Percentiles rank a stretch among this genome's conserved stretches.
phyloP scores from a whole-genome alignment of 2,888 invertebrate genomes.

The Dryadula phaetusa region DNA sequence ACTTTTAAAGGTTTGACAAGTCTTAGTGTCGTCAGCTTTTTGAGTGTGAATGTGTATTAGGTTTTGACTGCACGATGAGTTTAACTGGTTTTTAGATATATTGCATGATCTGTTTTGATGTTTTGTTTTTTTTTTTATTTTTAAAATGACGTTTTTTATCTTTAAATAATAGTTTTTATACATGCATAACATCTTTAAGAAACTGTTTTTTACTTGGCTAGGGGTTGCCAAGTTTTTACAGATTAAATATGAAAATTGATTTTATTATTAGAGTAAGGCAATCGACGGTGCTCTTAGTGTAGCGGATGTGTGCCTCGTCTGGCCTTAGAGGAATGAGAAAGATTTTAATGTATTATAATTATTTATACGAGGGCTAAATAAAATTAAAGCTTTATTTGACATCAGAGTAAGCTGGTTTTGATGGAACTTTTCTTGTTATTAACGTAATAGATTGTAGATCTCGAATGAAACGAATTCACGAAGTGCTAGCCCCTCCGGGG shows the following conservation, averaged over 20 bases:
- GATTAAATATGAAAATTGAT: constrained; percentile 9
- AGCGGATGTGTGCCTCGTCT: constrained; percentile 22
- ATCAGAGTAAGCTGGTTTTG: neutral
- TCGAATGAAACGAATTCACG: constrained; percentile 53
- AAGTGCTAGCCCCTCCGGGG: constrained; percentile 67
- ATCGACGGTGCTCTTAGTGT: constrained; percentile 37
- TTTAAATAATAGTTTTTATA: neutral
- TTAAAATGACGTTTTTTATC: neutral
- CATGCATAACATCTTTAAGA: neutral
- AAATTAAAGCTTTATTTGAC: neutral
- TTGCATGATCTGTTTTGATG: constrained; percentile 8
- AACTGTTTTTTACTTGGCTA: constrained; percentile 4
- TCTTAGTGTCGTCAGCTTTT: constrained; percentile 2
- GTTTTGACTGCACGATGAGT: constrained; percentile 19
- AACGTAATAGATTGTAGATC: constrained; percentile 11
- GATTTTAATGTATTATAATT: constrained; percentile 14
- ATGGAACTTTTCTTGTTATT: neutral
- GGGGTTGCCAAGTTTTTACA: neutral
- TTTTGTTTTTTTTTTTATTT: neutral
- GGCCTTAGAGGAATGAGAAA: constrained; percentile 13
- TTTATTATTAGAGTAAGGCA: constrained; percentile 28
- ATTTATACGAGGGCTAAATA: constrained; percentile 10
- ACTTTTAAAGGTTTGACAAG: constrained; percentile 64
- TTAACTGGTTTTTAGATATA: constrained; percentile 2
- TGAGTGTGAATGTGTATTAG: constrained; percentile 4